A percentile compares a stretch with the other conserved stretches of the same genome.
Evolutionary conservation across 2,888 invertebrate species (phyloP).

Genomic region (Xestia xanthographa): DNA sequence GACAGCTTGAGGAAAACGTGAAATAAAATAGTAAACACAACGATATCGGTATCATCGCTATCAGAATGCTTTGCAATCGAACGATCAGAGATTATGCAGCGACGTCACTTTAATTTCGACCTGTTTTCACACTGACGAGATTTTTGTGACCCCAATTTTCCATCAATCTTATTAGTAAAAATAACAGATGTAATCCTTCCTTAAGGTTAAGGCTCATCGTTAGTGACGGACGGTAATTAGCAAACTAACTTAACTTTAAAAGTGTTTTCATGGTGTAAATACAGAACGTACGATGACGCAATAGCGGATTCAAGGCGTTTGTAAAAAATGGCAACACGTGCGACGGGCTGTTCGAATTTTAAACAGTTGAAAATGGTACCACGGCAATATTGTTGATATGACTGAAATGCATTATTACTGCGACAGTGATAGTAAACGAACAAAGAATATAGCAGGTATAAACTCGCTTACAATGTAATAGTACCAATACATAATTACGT

Average conservation of each 20-base stretch:
- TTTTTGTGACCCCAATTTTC: conserved; percentile 45
- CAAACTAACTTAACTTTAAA: not conserved
- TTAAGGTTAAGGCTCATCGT: conserved; percentile 13
- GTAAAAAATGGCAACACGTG: conserved; percentile 57
- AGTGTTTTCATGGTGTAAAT: conserved; percentile 12
- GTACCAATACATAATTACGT: conserved; percentile 16
- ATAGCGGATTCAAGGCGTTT: conserved; percentile 51
- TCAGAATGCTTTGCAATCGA: conserved; percentile 68
- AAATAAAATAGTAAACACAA: conserved; percentile 81
- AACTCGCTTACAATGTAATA: conserved; percentile 16
- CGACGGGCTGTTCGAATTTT: conserved; percentile 48
- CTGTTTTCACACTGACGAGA: conserved; percentile 48
- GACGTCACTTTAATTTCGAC: conserved; percentile 59
- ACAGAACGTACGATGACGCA: conserved; percentile 49
- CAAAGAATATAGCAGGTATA: not conserved
- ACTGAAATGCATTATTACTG: conserved; percentile 17
- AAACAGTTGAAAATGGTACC: conserved; percentile 48
- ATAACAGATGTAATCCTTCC: conserved; percentile 26
- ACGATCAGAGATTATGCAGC: conserved; percentile 63
- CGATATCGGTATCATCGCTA: conserved; percentile 73
- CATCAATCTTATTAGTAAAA: conserved; percentile 20
- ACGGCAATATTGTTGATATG: conserved; percentile 4
- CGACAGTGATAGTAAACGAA: conserved; percentile 16
- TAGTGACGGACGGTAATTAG: conserved; percentile 14
- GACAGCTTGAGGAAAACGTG: conserved; percentile 87